phyloP scores from a whole-genome alignment of 2,113 vertebrate genomes.

The Stercorarius parasiticus region DNA sequence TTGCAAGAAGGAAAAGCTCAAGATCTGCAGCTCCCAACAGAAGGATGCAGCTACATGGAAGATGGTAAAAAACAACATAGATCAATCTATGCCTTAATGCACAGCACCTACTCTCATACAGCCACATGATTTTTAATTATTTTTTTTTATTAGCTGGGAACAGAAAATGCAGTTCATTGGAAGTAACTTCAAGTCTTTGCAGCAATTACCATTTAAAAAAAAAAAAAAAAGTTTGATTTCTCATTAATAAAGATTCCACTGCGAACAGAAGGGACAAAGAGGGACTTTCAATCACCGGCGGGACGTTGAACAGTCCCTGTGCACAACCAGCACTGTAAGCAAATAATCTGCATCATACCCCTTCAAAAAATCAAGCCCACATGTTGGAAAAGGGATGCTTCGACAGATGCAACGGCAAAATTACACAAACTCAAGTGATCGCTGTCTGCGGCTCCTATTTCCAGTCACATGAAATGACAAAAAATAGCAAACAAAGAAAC shows the following conservation, averaged over 20 bases:
- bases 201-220: background rate
- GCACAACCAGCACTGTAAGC: background rate
- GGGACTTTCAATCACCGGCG: rapidly evolving
- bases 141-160: background rate
- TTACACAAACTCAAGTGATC: background rate
- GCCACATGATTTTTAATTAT: background rate
- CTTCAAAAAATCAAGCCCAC: background rate
- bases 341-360: background rate
- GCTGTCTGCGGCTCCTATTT: background rate
- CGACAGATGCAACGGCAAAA: background rate
- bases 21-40: background rate
- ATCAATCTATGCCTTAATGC: rapidly evolving
- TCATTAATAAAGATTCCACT: background rate
- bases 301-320: background rate
- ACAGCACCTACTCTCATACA: background rate
- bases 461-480: background rate
- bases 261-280: background rate
- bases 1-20: background rate
- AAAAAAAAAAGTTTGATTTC: background rate
- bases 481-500: background rate
- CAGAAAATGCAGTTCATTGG: background rate
- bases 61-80: rapidly evolving
- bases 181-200: background rate
- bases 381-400: background rate
- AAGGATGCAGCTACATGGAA: background rate